Evolutionary conservation across 2,888 invertebrate species (phyloP), one percentile per base, ranked within the genome.

Genomic region (Artemia sinica): DNA sequence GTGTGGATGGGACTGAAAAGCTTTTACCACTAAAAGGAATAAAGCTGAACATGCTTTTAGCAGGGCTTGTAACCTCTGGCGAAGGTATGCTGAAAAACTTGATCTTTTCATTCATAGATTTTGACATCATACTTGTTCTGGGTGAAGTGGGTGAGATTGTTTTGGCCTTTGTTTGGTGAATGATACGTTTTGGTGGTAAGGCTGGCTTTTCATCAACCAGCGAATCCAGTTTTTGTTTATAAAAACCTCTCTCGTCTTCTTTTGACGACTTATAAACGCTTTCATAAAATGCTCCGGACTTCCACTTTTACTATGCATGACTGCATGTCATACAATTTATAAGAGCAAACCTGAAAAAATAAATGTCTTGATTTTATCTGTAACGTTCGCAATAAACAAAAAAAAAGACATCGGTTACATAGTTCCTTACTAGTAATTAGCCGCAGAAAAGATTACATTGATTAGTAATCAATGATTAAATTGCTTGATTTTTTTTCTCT

Each of bases 151-250:
- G 14, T 18, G 18, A n/a, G n/a, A 14, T 58, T 14, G 58, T n/a
- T 58, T 8, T 8, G 58, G 58, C n/a, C 58, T 58, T 7, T n/a
- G 18, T 18, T 58, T 58, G n/a, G 58, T n/a, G 68, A 13, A 70
- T 49, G 13, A 49, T 41, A 52, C 66, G 68, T 50, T 70, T 70
- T 7, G 66, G 50, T 5, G 52, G 48, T 6, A 70, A 11, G 12
- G 58, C 68, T 2, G 70, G 70, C n/a, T 70, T 70, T 14, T 51
- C 8, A 8, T 58, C 11, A 14, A n/a, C 14, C 18, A 18, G 58
- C 8, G 10, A n/a, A 18, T n/a, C 8, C 14, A 18, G 8, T 9
- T 58, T 58, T 14, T n/a, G 58, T 18, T 18, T n/a, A 14, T n/a
- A 58, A 14, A 10, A 58, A 8, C 8, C 58, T 58, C 14, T 1